These are phyloP conservation scores for Sphenodon punctatus DNA, from an alignment of 2,797 vertebrate species.

Conservation along the genomic window DNA sequence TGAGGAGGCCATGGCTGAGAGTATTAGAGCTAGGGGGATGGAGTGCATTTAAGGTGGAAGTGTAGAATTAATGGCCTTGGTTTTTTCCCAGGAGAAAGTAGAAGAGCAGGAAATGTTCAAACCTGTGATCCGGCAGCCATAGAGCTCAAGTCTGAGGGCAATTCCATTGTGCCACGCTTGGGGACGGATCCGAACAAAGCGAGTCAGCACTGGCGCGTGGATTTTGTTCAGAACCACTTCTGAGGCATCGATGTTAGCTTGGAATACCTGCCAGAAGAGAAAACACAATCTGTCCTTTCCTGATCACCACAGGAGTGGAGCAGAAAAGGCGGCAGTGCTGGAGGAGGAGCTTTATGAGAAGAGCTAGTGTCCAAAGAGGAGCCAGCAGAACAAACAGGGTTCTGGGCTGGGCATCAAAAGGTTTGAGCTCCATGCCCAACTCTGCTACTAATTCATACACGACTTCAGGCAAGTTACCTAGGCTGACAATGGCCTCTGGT, in stretches of 20 bases:
- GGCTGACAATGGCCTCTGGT: background rate
- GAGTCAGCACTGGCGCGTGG: slow-evolving; percentile 89
- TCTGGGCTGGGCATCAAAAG: too few relatives aligned
- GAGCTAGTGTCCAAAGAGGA: background rate
- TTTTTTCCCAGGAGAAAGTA: background rate
- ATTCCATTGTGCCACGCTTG: slow-evolving; percentile 95
- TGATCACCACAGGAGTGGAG: background rate
- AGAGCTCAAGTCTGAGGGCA: slow-evolving; percentile 92
- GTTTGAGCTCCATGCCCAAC: background rate
- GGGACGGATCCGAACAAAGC: slow-evolving; percentile 91
- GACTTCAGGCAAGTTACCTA: background rate
- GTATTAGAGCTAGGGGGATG: background rate
- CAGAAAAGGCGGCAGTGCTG: background rate
- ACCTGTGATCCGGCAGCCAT: slow-evolving; percentile 97
- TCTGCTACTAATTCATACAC: background rate
- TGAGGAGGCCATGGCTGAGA: background rate
- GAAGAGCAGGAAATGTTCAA: background rate
- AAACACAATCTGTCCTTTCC: background rate
- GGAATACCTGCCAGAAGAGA: slow-evolving; percentile 86
- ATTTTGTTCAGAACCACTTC: slow-evolving; percentile 96
- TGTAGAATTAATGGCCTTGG: background rate
- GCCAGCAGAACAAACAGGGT: background rate
- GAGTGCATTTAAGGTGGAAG: background rate
- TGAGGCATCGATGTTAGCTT: slow-evolving; percentile 88
- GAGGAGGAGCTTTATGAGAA: background rate